Percentiles rank a stretch among this genome's conserved stretches.
phyloP scores from a whole-genome alignment of 2,888 invertebrate genomes.

The Psylliodes chrysocephalus region DNA sequence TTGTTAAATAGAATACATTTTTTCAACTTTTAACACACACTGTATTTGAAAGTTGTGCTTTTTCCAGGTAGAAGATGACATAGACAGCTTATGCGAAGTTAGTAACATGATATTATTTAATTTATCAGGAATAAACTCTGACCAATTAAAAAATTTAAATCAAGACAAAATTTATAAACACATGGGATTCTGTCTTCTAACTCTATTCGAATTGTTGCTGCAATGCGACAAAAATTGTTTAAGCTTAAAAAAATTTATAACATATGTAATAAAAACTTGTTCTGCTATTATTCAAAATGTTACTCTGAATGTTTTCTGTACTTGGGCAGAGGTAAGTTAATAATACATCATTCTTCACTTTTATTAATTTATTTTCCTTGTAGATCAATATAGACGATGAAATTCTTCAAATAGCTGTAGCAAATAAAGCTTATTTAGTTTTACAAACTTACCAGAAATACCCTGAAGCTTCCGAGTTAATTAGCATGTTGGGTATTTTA shows the following conservation, averaged over 20 bases:
- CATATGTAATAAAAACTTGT: constrained; percentile 49
- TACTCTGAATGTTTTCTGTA: constrained; percentile 57
- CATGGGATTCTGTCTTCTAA: constrained; percentile 55
- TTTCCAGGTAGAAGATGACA: constrained; percentile 48
- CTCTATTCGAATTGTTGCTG: constrained; percentile 54
- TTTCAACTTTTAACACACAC: too few relatives aligned
- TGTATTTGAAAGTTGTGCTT: too few relatives aligned
- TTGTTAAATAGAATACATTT: too few relatives aligned
- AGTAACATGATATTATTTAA: constrained; percentile 51
- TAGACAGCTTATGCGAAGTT: constrained; percentile 47
- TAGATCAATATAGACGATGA: constrained; percentile 53
- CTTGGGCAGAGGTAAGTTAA: constrained; percentile 59
- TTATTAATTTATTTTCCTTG: constrained; percentile 2
- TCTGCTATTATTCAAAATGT: constrained; percentile 52
- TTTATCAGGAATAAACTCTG: constrained; percentile 48
- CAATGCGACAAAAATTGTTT: constrained; percentile 43
- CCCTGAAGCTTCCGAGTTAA: constrained; percentile 53
- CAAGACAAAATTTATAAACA: constrained; percentile 51
- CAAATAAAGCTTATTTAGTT: constrained; percentile 55
- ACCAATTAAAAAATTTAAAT: constrained; percentile 49
- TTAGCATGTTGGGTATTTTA: constrained; percentile 53
- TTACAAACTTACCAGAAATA: constrained; percentile 56
- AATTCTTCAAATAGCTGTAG: constrained; percentile 55
- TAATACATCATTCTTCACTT: not conserved
- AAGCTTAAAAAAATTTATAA: constrained; percentile 47